Evolutionary conservation across 2,797 vertebrate genomes (phyloP), one percentile per base, ranked within the genome.

Genomic region (Vireo griseus): DNA sequence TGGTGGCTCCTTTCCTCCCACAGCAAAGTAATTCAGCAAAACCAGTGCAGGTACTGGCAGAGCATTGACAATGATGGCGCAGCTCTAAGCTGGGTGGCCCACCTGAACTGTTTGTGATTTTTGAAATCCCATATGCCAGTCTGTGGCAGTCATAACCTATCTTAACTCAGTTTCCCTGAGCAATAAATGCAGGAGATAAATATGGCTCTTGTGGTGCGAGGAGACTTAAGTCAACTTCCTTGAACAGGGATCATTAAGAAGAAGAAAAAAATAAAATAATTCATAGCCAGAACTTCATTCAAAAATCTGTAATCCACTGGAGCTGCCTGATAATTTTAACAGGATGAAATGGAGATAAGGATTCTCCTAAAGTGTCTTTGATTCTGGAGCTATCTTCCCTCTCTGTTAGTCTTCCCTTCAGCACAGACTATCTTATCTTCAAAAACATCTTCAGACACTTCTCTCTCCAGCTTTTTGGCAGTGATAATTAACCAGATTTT

Each of bases 401-500:
- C 51, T 87, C 40, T 76, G 2, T 77, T 83, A 75, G 74, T 79
- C 44, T 59, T 79, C 9, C 50, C 24, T 62, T 13, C 24, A 83
- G 58, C 33, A 54, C 40, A 78, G 75, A 28, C 33, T 59, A 39
- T 86, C 63, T 94, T 86, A 75, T 71, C 78, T 87, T 93, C 44
- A 75, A 89, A 65, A 91, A 62, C 5, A 4, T 69, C 61, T 47
- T 74, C 65, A 65, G 54, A 65, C 17, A 31, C 47, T 90, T 85
- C 31, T 80, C 57, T 88, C 73, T 61, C 44, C 33, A 75, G 61
- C 10, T 72, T 91, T 89, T 93, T 88, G 80, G 35, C 67, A 63
- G 69, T 29, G 55, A 54, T 74, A 92, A 83, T 83, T 91, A 92
- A 80, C 48, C 37, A 94, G 25, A 80, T 72, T 92, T 93, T 88